phyloP scores from a whole-genome alignment of 2,888 invertebrate species.

The Abscondita cerata region DNA sequence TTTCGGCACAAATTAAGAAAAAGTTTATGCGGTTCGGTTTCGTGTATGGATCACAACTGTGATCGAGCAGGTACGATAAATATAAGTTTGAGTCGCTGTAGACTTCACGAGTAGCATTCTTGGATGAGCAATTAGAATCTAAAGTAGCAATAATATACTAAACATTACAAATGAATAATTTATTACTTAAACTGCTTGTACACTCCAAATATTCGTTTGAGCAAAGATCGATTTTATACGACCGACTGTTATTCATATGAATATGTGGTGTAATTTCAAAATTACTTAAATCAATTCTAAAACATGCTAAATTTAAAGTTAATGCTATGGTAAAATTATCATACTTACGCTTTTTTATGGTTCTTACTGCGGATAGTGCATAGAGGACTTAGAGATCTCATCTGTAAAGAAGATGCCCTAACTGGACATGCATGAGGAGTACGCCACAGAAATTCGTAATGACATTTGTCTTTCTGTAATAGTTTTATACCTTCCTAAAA shows the following conservation, averaged over 20 bases:
- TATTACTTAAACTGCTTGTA: no score
- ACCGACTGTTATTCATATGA: neutral
- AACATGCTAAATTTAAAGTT: neutral
- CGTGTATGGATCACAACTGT: neutral
- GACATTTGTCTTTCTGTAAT: slow-evolving; percentile 7
- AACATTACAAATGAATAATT: no score
- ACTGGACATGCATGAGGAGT: slow-evolving; percentile 17
- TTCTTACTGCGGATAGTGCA: neutral
- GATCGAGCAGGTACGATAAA: neutral
- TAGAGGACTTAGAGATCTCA: neutral
- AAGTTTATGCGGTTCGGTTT: neutral
- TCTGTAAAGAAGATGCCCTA: neutral
- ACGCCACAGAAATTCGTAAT: slow-evolving; percentile 24
- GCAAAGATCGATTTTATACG: neutral
- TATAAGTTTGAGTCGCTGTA: neutral
- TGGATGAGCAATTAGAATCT: neutral
- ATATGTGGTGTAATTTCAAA: no score
- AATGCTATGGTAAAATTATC: neutral
- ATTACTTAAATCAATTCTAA: neutral
- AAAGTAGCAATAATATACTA: neutral
- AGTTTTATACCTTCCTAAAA: slow-evolving; percentile 22
- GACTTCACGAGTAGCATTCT: neutral
- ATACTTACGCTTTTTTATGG: neutral
- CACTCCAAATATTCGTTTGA: neutral
- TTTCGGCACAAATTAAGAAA: neutral